Evolutionary conservation across 2,888 invertebrate species (phyloP).

Genomic region (Pyrgus malvae): DNA sequence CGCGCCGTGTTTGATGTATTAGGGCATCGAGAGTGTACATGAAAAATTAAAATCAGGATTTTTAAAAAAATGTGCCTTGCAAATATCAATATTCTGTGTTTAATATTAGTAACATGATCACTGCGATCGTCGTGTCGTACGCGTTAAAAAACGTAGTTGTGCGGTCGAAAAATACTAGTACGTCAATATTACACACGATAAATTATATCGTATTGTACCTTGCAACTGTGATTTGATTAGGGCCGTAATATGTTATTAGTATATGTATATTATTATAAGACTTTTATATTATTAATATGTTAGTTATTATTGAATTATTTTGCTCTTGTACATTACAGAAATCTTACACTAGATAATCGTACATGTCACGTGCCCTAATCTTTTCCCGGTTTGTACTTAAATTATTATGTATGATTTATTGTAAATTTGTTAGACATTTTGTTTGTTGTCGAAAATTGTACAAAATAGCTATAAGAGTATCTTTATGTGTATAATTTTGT

Average conservation of each 20-base stretch:
- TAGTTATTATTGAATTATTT: slow-evolving; percentile 7
- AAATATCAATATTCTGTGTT: slow-evolving; percentile 81
- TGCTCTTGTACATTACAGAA: slow-evolving; percentile 14
- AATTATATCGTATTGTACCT: slow-evolving; percentile 32
- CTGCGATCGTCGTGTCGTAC: slow-evolving; percentile 46
- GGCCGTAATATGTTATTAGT: slow-evolving; percentile 45
- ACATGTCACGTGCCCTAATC: slow-evolving; percentile 37
- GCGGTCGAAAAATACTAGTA: slow-evolving; percentile 25
- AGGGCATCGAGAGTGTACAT: slow-evolving; percentile 66
- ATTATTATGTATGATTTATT: slow-evolving; percentile 54
- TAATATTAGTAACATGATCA: slow-evolving; percentile 73
- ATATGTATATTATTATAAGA: slow-evolving; percentile 25
- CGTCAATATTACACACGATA: slow-evolving; percentile 26
- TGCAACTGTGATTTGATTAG: slow-evolving; percentile 45
- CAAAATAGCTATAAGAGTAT: slow-evolving; percentile 69
- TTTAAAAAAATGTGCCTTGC: slow-evolving; percentile 82
- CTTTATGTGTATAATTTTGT: slow-evolving; percentile 57
- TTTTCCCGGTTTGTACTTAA: slow-evolving; percentile 37
- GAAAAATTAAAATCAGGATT: slow-evolving; percentile 77
- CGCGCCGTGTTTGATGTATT: slow-evolving; percentile 61
- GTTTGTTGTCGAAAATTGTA: slow-evolving; percentile 66
- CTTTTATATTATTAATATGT: slow-evolving; percentile 17
- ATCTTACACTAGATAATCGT: slow-evolving; percentile 14
- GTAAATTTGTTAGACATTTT: slow-evolving; percentile 40
- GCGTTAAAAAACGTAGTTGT: slow-evolving; percentile 25